Conservation (phyloP, 2,113 vertebrate genomes). For the Carettochelys insculpta region DNA sequence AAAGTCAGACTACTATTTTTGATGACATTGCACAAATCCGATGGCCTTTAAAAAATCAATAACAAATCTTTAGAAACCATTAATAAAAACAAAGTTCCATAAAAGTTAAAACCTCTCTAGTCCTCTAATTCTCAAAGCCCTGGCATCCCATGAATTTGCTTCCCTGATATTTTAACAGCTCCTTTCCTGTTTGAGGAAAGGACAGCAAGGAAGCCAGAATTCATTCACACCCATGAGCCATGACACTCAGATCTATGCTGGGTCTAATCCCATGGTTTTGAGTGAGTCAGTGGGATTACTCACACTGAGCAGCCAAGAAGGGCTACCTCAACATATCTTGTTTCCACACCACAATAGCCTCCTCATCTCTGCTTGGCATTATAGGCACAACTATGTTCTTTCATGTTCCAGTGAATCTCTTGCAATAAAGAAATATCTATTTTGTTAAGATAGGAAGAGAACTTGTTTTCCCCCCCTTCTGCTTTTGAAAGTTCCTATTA, state of each 20-base stretch:
- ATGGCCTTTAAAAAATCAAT: neutral
- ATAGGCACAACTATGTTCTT: neutral
- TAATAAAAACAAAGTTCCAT: neutral
- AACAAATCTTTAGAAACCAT: neutral
- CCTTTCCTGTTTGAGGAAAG: neutral
- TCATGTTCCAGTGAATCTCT: neutral
- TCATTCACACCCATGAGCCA: neutral
- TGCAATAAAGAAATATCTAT: neutral
- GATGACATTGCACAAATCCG: neutral
- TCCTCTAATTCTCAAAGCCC: neutral
- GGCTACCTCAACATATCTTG: neutral
- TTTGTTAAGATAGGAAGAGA: neutral
- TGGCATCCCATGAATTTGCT: neutral
- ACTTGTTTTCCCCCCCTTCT: neutral
- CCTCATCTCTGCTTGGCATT: neutral
- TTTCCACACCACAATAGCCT: neutral
- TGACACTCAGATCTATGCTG: neutral
- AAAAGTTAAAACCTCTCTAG: neutral
- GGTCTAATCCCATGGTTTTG: neutral
- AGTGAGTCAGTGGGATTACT: neutral
- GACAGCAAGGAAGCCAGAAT: neutral
- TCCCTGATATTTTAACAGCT: neutral
- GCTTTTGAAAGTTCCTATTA: neutral
- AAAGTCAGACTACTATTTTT: neutral
- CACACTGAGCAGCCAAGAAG: neutral